A percentile compares a stretch with the other conserved stretches of the same genome.
phyloP scores from a whole-genome alignment of 2,113 vertebrate genomes.

The Podocnemis expansa region DNA sequence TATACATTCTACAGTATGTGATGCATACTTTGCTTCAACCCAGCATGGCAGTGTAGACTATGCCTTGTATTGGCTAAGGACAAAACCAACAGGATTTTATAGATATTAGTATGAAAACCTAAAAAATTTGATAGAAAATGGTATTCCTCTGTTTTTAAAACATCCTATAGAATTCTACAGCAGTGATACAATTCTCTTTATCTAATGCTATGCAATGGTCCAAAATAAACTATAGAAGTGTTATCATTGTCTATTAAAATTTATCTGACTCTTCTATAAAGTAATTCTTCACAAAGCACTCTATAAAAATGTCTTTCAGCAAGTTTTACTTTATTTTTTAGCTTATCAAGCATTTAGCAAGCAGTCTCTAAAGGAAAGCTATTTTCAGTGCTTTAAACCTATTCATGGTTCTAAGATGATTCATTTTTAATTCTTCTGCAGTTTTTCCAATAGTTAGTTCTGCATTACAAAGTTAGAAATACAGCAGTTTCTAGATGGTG shows the following conservation, averaged over 20 bases:
- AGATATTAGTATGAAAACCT: background rate
- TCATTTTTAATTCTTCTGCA: background rate
- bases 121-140: background rate
- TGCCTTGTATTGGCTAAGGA: background rate
- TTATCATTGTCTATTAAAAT: background rate
- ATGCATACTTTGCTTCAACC: no score
- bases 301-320: background rate
- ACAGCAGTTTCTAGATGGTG: background rate
- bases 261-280: background rate
- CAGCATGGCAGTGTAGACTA: no score
- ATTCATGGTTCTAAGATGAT: background rate
- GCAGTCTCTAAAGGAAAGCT: background rate
- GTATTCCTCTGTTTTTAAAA: background rate
- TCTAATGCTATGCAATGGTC: background rate
- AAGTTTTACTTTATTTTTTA: background rate
- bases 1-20: no score
- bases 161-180: background rate
- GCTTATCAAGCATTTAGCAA: background rate
- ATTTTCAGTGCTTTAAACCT: background rate
- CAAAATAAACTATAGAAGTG: background rate
- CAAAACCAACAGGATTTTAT: background rate
- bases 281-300: background rate
- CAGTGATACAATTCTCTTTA: background rate
- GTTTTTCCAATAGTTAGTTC: background rate
- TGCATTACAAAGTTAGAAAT: background rate